Evolutionary conservation across 2,888 invertebrate genomes (phyloP), one percentile per base, ranked within the genome.

Genomic region (Alloplasta piceator): DNA sequence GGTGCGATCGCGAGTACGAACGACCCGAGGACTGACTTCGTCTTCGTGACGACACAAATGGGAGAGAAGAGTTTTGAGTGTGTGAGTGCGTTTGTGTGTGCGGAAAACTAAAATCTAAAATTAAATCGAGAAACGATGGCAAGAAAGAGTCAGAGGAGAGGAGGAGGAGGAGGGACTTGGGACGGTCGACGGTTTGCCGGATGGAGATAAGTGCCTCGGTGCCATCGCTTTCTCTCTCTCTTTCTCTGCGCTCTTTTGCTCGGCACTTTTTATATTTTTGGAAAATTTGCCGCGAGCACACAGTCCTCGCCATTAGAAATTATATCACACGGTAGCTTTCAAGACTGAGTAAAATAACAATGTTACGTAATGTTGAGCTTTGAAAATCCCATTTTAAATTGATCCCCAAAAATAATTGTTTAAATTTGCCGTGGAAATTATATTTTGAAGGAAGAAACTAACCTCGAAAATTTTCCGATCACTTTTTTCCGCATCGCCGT

Each of bases 91-190:
- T 78, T 85, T 74, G 78, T 26, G 77, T 78, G 72, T 64, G 79
- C 80, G 82, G 82, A 84, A 85, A 85, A 84, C 84, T 81, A 81
- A 85, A 87, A 87, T 87, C 90, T 90, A 90, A 89, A 90, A 89
- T 90, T 90, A 90, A 88, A 87, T 87, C 81, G 71, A 71, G 84
- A 87, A 83, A 74, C 68, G 68, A 58, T 43, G 41, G 61, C 55
- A 78, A 41, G 48, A 26, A 52, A 50, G 73, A 26, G 12, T 26
- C 43, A 12, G 39, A 72, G 43, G 36, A 26, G 68, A 39, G 26
- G 26, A 26, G 26, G 26, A 26, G 26, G 26, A 26, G 26, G 26
- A 39, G 64, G 55, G 70, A 48, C 55, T 55, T 50, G 46, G 43
- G 36, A 66, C 73, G 73, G 60, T 81, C 60, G 66, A 68, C 78